Evolutionary conservation across 2,113 vertebrate species (phyloP).

Genomic region (Lathamus discolor): DNA sequence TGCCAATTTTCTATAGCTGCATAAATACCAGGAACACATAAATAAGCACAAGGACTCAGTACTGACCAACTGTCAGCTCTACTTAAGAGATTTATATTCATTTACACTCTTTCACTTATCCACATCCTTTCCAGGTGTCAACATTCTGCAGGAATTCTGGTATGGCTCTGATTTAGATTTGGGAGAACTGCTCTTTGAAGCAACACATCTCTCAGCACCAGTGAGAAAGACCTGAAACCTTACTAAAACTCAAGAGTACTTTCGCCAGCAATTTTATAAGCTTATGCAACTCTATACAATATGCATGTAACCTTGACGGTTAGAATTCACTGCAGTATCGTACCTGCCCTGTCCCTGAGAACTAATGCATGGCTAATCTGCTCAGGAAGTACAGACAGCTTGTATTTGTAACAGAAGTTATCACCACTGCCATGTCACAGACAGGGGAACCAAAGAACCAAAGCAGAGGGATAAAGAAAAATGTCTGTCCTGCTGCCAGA

Average conservation of each 20-base stretch:
- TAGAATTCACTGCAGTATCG: neutral
- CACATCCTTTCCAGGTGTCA: neutral
- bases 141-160: neutral
- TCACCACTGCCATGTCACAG: neutral
- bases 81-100: neutral
- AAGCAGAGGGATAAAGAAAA: neutral
- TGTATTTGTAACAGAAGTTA: neutral
- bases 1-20: neutral
- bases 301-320: rapidly evolving
- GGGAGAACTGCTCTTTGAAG: neutral
- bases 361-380: neutral
- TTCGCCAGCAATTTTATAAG: neutral
- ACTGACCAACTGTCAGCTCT: neutral
- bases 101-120: neutral
- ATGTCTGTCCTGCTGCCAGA: neutral
- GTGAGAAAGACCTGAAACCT: neutral
- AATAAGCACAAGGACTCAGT: neutral
- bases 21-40: neutral
- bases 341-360: neutral
- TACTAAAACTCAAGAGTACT: neutral
- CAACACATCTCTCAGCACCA: neutral
- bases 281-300: neutral
- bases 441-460: neutral
- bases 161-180: neutral
- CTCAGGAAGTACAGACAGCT: neutral